Evolutionary conservation across 2,888 invertebrate genomes (phyloP).

Genomic region (Noctua janthina): DNA sequence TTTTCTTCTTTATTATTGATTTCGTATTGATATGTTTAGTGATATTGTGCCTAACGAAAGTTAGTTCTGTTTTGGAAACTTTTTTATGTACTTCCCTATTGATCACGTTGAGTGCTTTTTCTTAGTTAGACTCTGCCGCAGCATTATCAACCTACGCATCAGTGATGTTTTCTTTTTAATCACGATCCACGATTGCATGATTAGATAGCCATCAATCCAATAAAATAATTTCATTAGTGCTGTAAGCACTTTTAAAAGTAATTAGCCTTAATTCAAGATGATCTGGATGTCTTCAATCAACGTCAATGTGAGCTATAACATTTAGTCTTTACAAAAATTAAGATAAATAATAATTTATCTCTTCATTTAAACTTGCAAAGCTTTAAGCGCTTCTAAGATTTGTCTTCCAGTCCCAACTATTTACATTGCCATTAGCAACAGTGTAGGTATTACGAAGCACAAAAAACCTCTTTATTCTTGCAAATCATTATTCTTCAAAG

Average conservation of each 20-base stretch:
- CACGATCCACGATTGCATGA: constrained; percentile 10
- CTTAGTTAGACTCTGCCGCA: not conserved
- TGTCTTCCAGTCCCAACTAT: constrained; percentile 29
- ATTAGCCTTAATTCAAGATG: constrained; percentile 33
- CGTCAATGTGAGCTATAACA: constrained; percentile 15
- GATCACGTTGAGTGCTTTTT: not conserved
- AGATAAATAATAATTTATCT: constrained; percentile 21
- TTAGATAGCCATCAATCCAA: constrained; percentile 1
- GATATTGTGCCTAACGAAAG: constrained; percentile 18
- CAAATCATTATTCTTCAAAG: constrained; percentile 68
- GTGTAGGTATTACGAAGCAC: constrained; percentile 35
- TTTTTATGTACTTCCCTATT: not conserved
- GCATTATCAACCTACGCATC: not conserved
- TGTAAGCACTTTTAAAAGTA: constrained; percentile 23
- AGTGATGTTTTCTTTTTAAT: not conserved
- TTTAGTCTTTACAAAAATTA: constrained; percentile 12
- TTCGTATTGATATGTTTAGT: constrained; percentile 16
- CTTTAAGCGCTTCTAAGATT: constrained; percentile 22
- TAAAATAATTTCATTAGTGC: constrained; percentile 23
- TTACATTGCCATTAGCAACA: constrained; percentile 48
- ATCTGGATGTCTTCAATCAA: constrained; percentile 29
- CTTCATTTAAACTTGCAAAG: not conserved
- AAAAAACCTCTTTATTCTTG: constrained; percentile 63
- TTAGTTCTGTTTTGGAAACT: not conserved
- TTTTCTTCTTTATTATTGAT: constrained; percentile 28